A percentile compares a stretch with the other conserved stretches of the same genome.
These are phyloP conservation scores for Tetrapedia diversipes DNA, from an alignment of 2,888 invertebrate genomes.

Conservation along the genomic window DNA sequence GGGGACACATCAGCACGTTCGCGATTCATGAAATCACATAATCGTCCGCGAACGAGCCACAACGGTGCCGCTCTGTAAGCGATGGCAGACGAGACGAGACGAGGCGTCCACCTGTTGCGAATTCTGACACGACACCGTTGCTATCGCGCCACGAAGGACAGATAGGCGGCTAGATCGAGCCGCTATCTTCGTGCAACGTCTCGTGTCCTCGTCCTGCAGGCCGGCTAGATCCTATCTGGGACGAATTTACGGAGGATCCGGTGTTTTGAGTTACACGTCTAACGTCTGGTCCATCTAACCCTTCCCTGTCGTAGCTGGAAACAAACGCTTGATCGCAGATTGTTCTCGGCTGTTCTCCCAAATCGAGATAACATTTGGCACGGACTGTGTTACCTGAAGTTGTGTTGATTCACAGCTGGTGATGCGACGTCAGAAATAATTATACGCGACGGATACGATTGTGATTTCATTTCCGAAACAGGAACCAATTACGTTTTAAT, in stretches of 20 bases:
- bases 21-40: conserved; percentile 67
- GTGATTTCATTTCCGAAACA: no score
- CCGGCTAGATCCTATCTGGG: conserved; percentile 40
- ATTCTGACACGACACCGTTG: conserved; percentile 68
- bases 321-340: background rate
- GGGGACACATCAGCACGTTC: conserved; percentile 34
- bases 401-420: no score
- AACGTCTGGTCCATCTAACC: conserved; percentile 9
- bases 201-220: conserved; percentile 11
- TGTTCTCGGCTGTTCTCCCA: background rate
- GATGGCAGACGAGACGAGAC: conserved; percentile 66
- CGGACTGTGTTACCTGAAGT: background rate
- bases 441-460: no score
- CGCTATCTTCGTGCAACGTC: conserved; percentile 20
- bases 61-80: conserved; percentile 45
- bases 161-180: conserved; percentile 51
- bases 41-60: conserved; percentile 59
- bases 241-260: conserved; percentile 48
- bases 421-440: no score
- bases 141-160: conserved; percentile 53
- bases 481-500: no score
- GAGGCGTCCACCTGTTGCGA: conserved; percentile 79
- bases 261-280: conserved; percentile 32
- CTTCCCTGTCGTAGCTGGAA: background rate
- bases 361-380: background rate